These are phyloP conservation scores for Pandemis cinnamomeana DNA, from an alignment of 2,888 invertebrate species.

Conservation along the genomic window DNA sequence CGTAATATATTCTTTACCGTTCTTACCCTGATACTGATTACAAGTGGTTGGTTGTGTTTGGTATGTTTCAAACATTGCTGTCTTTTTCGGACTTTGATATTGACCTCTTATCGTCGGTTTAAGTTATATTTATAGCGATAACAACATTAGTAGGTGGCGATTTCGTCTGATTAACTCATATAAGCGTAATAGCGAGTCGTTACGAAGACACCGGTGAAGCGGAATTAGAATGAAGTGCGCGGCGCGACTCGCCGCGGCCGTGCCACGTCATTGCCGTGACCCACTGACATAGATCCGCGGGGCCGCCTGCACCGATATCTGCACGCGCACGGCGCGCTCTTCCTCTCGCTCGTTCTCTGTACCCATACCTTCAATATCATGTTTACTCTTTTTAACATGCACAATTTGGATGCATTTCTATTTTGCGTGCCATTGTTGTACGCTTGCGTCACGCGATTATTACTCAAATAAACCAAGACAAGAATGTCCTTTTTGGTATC, in stretches of 20 bases:
- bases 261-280: slow-evolving; percentile 87
- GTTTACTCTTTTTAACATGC: slow-evolving; percentile 32
- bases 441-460: slow-evolving; percentile 9
- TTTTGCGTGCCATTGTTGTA: slow-evolving; percentile 17
- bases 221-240: slow-evolving; percentile 84
- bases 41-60: neutral
- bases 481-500: slow-evolving; percentile 6
- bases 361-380: slow-evolving; percentile 18
- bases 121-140: slow-evolving; percentile 19
- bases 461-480: slow-evolving; percentile 4
- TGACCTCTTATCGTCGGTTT: slow-evolving; percentile 25
- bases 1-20: neutral
- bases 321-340: slow-evolving; percentile 73
- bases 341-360: slow-evolving; percentile 50
- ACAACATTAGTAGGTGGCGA: slow-evolving; percentile 32
- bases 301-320: slow-evolving; percentile 84
- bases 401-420: slow-evolving; percentile 40
- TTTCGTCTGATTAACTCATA: slow-evolving; percentile 53
- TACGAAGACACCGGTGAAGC: slow-evolving; percentile 77
- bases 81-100: slow-evolving; percentile 32
- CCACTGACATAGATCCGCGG: slow-evolving; percentile 88
- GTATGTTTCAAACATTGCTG: neutral
- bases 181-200: slow-evolving; percentile 56
- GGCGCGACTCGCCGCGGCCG: slow-evolving; percentile 77
- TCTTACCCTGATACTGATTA: neutral